A percentile compares a stretch with the other conserved stretches of the same genome.
phyloP scores from a whole-genome alignment of 2,113 vertebrate genomes.

The Hippolais icterina region DNA sequence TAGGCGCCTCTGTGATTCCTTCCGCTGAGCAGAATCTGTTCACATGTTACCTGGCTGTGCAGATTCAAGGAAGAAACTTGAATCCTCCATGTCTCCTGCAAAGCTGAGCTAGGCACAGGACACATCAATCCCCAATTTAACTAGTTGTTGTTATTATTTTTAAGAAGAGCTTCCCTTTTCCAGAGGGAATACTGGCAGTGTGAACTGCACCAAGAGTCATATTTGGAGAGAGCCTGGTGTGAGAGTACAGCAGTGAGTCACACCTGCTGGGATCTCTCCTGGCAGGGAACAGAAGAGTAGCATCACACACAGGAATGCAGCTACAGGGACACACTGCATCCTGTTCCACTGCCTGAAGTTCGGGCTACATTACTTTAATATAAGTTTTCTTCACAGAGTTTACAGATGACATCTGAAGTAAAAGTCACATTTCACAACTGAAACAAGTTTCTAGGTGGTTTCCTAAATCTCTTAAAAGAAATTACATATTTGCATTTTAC shows the following conservation, averaged over 20 bases:
- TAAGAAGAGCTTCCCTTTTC: not conserved
- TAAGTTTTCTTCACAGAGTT: not conserved
- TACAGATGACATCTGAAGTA: not conserved
- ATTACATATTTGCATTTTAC: too few relatives aligned
- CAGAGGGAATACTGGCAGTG: not conserved
- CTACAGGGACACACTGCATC: not conserved
- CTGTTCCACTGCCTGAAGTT: not conserved
- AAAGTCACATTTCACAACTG: not conserved
- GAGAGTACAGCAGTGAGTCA: not conserved
- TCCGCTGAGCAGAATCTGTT: not conserved
- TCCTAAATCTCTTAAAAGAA: not conserved
- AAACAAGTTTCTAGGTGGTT: not conserved
- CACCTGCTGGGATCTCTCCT: not conserved
- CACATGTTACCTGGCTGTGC: not conserved
- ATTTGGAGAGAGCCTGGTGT: not conserved
- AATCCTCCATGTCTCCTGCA: not conserved
- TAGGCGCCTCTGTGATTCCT: fast-evolving
- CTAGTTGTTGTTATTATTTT: not conserved
- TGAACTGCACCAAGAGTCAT: not conserved
- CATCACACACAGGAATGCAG: not conserved
- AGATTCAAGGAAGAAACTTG: not conserved
- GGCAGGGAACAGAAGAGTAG: not conserved
- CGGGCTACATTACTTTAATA: not conserved
- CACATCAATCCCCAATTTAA: not conserved
- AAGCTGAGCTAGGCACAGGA: not conserved